Evolutionary conservation across 2,797 vertebrate genomes (phyloP), one percentile per base, ranked within the genome.

Genomic region (Distichodus sexfasciatus): DNA sequence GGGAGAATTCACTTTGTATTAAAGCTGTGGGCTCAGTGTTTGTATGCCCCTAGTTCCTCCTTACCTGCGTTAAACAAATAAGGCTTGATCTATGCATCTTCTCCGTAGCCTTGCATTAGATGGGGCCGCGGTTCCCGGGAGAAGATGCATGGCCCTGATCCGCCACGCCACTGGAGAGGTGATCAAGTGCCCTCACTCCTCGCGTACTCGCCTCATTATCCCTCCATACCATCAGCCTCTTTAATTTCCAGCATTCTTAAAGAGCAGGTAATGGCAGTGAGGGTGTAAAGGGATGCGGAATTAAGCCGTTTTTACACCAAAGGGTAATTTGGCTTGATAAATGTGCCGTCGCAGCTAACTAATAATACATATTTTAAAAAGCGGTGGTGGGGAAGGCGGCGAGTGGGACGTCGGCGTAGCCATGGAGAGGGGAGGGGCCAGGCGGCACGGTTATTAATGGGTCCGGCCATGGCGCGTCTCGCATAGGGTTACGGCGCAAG

Each of bases 261-360:
- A 96, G 94, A 96, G 92, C 92, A 94, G 92, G 92, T 97, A 96
- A 96, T 94, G 95, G 94, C 93, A 97, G 93, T 91, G 91, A 92
- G 92, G 93, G 71, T n/a, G 94, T 95, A 93, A 93, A 90, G 90
- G 94, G 94, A 93, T 93, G 93, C 88, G 85, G 92, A 96, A 96
- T 97, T 97, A 98, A 97, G 94, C 93, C 93, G 93, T 94, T 97
- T n/a, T 95, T 95, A 93, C 95, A 94, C 94, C 94, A 92, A 96
- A 97, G 94, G 94, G 96, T 96, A 94, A 98, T 99, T 97, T 96
- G 90, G 92, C 94, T 94, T 98, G 95, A 99, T 96, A 91, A 96
- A 97, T 98, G 94, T 91, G 91, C 90, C 90, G 88, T 87, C 89
- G 89, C 88, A 91, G 92, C 94, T 94, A 96, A 96, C 94, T 97